phyloP scores from a whole-genome alignment of 2,888 invertebrate species.

The Chymomyza fuscimana region DNA sequence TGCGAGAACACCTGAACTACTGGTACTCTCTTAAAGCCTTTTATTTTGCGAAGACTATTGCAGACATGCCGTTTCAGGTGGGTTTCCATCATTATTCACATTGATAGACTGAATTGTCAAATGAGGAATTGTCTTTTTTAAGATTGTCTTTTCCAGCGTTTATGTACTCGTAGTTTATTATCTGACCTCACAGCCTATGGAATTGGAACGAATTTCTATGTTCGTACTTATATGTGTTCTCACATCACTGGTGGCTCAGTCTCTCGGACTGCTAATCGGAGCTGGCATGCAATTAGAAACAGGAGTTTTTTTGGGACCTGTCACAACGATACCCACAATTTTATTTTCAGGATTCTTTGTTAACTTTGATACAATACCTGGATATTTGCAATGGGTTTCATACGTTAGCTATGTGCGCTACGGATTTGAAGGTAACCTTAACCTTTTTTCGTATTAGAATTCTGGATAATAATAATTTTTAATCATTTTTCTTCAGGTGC shows the following conservation, averaged over 20 bases:
- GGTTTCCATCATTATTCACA: conserved; percentile 45
- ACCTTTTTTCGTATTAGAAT: not conserved
- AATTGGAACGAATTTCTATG: conserved; percentile 85
- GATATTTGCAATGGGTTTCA: conserved; percentile 92
- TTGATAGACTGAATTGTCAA: too few species aligned
- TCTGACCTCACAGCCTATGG: conserved; percentile 97
- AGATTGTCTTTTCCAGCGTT: conserved; percentile 91
- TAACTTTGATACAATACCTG: conserved; percentile 93
- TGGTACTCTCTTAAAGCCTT: conserved; percentile 99
- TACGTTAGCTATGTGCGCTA: conserved; percentile 95
- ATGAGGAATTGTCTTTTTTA: conserved; percentile 69
- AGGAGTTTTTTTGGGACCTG: conserved; percentile 90
- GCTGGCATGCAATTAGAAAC: conserved; percentile 93
- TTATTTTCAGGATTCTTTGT: conserved; percentile 97
- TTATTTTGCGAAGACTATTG: conserved; percentile 97
- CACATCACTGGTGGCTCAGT: conserved; percentile 94
- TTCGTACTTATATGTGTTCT: conserved; percentile 83
- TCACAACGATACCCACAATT: conserved; percentile 93
- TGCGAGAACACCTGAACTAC: conserved; percentile 96
- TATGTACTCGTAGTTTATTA: conserved; percentile 96
- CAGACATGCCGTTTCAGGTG: conserved; percentile 97
- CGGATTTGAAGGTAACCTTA: conserved; percentile 88
- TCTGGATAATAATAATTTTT: not conserved
- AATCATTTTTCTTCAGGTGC: conserved; percentile 81
- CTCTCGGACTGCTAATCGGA: conserved; percentile 94